Evolutionary conservation across 2,888 invertebrate species (phyloP).

Genomic region (Thecophora atra): DNA sequence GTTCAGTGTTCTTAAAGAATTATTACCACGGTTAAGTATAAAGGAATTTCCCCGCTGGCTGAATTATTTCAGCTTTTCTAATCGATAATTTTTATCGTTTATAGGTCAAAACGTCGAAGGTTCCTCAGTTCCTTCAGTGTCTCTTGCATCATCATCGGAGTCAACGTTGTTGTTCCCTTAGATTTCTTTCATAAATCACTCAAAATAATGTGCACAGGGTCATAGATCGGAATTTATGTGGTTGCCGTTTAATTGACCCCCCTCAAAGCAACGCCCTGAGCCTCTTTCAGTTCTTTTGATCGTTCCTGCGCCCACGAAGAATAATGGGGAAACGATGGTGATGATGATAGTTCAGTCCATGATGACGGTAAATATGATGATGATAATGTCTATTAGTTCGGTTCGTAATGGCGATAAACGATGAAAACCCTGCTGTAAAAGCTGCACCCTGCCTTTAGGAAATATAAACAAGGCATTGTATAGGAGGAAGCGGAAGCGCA

Average conservation of each 20-base stretch:
- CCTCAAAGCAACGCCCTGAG: background rate
- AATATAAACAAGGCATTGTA: no score
- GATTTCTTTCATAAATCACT: constrained; percentile 1
- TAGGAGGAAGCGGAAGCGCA: no score
- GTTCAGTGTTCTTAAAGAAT: no score
- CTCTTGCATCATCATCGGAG: no score
- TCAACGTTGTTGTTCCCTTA: background rate
- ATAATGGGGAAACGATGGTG: constrained; percentile 2
- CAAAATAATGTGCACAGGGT: background rate
- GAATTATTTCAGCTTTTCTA: background rate
- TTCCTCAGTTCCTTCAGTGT: background rate
- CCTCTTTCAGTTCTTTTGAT: background rate
- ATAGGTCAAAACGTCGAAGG: no score
- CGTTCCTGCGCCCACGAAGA: background rate
- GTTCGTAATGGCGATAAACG: constrained; percentile 5
- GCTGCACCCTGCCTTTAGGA: no score
- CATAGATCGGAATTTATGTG: constrained; percentile 3
- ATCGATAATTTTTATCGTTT: background rate
- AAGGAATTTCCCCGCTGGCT: no score
- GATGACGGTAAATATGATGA: no score
- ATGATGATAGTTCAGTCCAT: no score
- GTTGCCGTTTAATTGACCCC: constrained; percentile 1
- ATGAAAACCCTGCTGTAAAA: background rate
- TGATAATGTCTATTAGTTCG: no score
- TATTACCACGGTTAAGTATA: no score